Percentiles rank a stretch among this genome's conserved stretches.
Conservation (phyloP, 2,113 vertebrate genomes). For the Pogonocichla stellata region DNA sequence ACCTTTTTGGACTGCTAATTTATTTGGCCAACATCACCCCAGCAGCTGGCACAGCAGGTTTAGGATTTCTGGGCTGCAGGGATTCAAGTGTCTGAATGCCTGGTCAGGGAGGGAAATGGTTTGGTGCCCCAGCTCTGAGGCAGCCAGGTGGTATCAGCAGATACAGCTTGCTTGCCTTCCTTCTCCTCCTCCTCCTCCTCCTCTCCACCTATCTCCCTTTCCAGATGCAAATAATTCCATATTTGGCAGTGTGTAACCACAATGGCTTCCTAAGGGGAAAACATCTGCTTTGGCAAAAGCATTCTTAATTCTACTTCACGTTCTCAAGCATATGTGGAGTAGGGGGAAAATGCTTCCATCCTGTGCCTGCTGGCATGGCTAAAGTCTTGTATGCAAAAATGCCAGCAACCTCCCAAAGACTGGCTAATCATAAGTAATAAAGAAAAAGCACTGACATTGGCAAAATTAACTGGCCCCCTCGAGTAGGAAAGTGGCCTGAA, state of each 20-base stretch:
- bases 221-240: constrained; percentile 17
- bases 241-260: neutral
- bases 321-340: neutral
- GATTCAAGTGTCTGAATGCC: neutral
- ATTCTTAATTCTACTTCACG: neutral
- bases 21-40: neutral
- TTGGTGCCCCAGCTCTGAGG: neutral
- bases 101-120: neutral
- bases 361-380: neutral
- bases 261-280: neutral
- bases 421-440: neutral
- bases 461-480: neutral
- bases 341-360: neutral
- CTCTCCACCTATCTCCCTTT: neutral
- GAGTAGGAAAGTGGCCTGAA: neutral
- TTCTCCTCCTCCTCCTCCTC: neutral
- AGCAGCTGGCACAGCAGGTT: neutral
- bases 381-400: neutral
- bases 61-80: neutral
- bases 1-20: neutral
- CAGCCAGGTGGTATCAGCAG: neutral
- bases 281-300: neutral
- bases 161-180: neutral
- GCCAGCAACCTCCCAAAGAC: neutral
- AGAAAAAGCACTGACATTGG: neutral